Base-by-base conservation (phyloP, 2,113 vertebrate genomes). In the Tauraco erythrolophus region DNA sequence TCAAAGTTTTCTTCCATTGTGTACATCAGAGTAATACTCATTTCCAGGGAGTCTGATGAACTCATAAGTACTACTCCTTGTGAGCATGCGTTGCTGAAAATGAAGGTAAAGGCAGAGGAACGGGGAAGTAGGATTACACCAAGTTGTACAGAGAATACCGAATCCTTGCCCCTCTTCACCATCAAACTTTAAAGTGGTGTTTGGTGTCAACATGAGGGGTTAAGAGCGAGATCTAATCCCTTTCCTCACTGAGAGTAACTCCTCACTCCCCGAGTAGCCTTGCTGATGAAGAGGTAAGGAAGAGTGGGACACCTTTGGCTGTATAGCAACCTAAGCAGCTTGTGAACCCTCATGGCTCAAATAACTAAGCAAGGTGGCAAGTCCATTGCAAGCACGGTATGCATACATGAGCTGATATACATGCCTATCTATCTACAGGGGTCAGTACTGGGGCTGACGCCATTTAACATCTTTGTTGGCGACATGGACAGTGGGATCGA, bases 231-330 rank as follows among this genome's bases (percentile, higher is more conserved):
- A 70, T 56, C 19, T 22, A 54, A 31, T 19, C 30, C 37, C 17
- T 45, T 80, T 41, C 28, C 30, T 64, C 10, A 21, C 43, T 65
- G 35, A 69, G 23, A 48, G 27, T 48, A 89, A n/a, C 9, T 78
- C 37, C 46, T 75, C 68, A 71, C 27, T 66, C 69, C 17, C 30
- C 0, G 0, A 62, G 28, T 10, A 71, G 17, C 18, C 39, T 62
- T n/a, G 18, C 48, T 82, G 56, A n/a, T 50, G 31, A 31, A 79
- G n/a, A 54, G 15, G 14, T 46, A 22, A 68, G 31, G 19, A 56
- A 74, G 17, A 18, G 9, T 76, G 51, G 41, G 45, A 92, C 85
- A 50, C 2, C 10, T 84, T 74, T 39, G 74, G 11, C n/a, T 78
- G 33, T 27, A 64, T 2, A 81, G 21, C 19, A 70, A 7, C 10